Evolutionary conservation across 2,888 invertebrate species (phyloP).

Genomic region (Hetaerina titia): DNA sequence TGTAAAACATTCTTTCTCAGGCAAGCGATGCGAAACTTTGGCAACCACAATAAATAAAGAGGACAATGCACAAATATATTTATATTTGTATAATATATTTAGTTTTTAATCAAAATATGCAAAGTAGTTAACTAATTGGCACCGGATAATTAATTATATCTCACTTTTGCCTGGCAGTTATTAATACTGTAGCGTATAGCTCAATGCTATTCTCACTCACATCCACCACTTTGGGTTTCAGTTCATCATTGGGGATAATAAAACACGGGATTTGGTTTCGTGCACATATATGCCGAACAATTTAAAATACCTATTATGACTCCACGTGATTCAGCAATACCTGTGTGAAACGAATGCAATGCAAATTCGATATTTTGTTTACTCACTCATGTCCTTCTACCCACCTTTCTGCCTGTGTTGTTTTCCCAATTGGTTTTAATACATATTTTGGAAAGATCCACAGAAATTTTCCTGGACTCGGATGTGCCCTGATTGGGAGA

Average conservation of each 20-base stretch:
- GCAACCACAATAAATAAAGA: background rate
- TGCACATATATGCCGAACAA: background rate
- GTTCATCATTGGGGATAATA: conserved; percentile 20
- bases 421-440: background rate
- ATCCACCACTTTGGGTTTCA: conserved; percentile 28
- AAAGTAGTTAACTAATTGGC: conserved; percentile 49
- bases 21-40: background rate
- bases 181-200: conserved; percentile 46
- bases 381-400: background rate
- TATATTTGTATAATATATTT: background rate
- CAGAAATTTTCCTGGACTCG: background rate
- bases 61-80: conserved; percentile 19
- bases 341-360: background rate
- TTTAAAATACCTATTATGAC: background rate
- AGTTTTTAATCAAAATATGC: background rate
- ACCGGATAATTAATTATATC: conserved; percentile 24
- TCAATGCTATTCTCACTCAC: conserved; percentile 51
- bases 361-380: background rate
- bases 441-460: background rate
- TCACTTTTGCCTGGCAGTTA: conserved; percentile 52
- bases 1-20: background rate
- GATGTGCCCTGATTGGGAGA: background rate
- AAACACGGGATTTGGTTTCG: background rate
- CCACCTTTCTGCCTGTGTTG: background rate
- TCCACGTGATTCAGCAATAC: background rate